Evolutionary conservation across 2,888 invertebrate genomes (phyloP), one percentile per base, ranked within the genome.

Genomic region (Leptopterna dolabrata): DNA sequence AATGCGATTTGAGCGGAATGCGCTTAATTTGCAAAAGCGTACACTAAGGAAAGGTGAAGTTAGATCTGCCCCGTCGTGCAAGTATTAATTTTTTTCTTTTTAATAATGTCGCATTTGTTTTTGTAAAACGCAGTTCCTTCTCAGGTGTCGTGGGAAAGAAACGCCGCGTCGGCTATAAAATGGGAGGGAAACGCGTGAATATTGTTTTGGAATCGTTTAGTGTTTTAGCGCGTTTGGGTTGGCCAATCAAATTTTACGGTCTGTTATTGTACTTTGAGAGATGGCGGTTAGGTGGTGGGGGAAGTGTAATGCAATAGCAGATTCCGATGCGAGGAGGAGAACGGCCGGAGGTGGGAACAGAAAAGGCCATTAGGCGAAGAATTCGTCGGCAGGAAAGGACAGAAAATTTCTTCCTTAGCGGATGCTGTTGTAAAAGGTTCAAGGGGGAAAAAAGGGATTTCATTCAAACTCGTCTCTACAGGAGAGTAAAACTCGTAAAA

Each of bases 171-270:
- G 55, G 9, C 19, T 55, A 55, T 19, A 11, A 11, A 24, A 11
- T 19, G 63, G 9, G 13, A 63, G 19, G 19, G 11, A 24, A 11
- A 63, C 63, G 63, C 63, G 24, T 63, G 6, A 63, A 27, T 24
- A 63, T 63, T 63, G 63, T 63, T 63, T 63, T 63, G 24, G 63
- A 63, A 63, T 63, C 63, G 63, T 63, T 63, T 63, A 63, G 63
- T 9, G 63, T 63, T 24, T 63, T 63, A 63, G 63, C 24, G 63
- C 63, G 63, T 63, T 55, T 24, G 63, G 13, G 63, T 27, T 13
- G 24, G 24, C 63, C 27, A 63, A 63, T 63, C 19, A 63, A 63
- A 24, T 63, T 63, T 63, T 63, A 63, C 63, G 11, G 24, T 9
- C 63, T 63, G 63, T 63, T 63, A 63, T 63, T 24, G 63, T 7